Evolutionary conservation across 1,140 invertebrate genomes (phyloP).

Genomic region (Leucophenga varia): DNA sequence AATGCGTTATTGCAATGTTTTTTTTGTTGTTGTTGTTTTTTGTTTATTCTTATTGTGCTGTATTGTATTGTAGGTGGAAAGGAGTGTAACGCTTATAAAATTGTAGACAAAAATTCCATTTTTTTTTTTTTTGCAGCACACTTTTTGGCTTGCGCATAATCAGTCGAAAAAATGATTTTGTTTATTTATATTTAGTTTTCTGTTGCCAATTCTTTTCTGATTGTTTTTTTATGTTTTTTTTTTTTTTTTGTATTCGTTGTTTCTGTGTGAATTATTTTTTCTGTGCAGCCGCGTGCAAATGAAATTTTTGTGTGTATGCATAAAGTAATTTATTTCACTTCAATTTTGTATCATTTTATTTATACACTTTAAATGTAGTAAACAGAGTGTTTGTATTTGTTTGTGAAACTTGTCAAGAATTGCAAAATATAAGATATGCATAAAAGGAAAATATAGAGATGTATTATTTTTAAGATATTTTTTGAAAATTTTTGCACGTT

Average conservation of each 20-base stretch:
- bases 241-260: conserved; percentile 18
- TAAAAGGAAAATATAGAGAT: no score
- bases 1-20: no score
- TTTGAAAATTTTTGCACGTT: no score
- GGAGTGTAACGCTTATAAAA: no score
- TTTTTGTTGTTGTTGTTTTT: conserved; percentile 11
- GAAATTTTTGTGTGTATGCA: conserved; percentile 26
- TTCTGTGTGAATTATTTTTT: conserved; percentile 5
- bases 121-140: no score
- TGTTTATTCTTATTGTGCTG: background rate
- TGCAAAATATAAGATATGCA: no score
- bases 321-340: conserved; percentile 53
- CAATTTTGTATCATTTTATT: conserved; percentile 18
- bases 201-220: conserved; percentile 29
- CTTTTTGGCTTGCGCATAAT: conserved; percentile 50
- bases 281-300: background rate
- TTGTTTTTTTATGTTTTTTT: conserved; percentile 20
- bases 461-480: no score
- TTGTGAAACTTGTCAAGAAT: no score
- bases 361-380: no score
- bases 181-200: conserved; percentile 53
- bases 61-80: conserved; percentile 28
- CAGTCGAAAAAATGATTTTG: conserved; percentile 46
- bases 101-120: no score
- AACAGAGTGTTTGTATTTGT: no score